Evolutionary conservation across 2,113 vertebrate species (phyloP).

Genomic region (Pycnonotus jocosus): DNA sequence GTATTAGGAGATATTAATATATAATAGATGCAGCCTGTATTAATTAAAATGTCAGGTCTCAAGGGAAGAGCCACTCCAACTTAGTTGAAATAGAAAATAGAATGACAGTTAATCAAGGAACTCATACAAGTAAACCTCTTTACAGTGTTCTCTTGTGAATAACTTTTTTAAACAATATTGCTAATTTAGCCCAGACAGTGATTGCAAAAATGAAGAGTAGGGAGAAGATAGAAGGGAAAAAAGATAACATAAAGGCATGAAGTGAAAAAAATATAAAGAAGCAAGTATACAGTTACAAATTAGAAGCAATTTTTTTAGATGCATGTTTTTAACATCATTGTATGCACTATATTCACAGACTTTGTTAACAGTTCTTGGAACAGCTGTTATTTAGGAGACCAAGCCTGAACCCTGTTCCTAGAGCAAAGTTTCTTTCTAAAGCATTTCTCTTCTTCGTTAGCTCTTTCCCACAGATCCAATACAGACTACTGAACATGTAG

Average conservation of each 20-base stretch:
- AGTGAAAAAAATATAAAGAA: neutral
- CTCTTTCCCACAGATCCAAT: neutral
- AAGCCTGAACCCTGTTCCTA: neutral
- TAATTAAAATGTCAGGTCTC: constrained; percentile 20
- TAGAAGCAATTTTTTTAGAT: neutral
- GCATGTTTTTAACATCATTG: neutral
- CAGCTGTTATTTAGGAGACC: neutral
- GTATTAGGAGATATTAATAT: neutral
- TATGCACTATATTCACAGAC: neutral
- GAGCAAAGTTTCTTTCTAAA: neutral
- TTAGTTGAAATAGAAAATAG: neutral
- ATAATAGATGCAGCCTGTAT: neutral
- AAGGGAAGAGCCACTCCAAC: neutral
- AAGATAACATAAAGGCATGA: neutral
- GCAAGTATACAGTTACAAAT: neutral
- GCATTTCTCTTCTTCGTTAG: neutral
- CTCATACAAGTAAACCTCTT: neutral
- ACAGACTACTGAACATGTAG: neutral
- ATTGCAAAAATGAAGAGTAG: neutral
- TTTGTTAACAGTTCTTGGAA: neutral
- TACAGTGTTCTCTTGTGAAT: neutral
- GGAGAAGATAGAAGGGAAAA: neutral
- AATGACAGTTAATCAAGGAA: constrained; percentile 6
- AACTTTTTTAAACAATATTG: neutral
- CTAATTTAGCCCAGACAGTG: neutral